A percentile compares a stretch with the other conserved stretches of the same genome.
Evolutionary conservation across 1,140 invertebrate genomes (phyloP).

Genomic region (Stegodyphus mimosarum): DNA sequence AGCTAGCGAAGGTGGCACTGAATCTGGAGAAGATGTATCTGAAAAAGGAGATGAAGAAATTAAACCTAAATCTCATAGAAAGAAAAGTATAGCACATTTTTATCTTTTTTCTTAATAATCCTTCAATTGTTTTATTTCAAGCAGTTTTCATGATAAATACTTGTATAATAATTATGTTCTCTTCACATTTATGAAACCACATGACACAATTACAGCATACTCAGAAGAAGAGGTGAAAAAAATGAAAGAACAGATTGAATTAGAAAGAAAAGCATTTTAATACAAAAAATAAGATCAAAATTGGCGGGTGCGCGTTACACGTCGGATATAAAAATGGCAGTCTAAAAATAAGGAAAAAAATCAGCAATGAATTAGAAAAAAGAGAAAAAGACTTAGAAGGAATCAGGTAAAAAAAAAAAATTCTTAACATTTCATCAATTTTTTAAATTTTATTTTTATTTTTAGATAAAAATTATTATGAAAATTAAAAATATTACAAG

Average conservation of each 20-base stretch:
- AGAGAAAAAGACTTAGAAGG: conserved; percentile 72
- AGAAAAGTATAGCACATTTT: conserved; percentile 22
- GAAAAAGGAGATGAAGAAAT: conserved; percentile 51
- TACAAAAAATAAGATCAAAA: too few species aligned
- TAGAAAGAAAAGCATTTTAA: conserved; percentile 70
- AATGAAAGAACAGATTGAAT: conserved; percentile 71
- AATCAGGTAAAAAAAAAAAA: conserved; percentile 67
- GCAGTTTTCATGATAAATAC: too few species aligned
- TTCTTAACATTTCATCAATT: not conserved
- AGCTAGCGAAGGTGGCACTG: conserved; percentile 49
- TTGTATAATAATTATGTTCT: too few species aligned
- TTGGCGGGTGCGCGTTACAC: too few species aligned
- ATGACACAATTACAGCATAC: conserved; percentile 55
- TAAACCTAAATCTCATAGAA: conserved; percentile 41
- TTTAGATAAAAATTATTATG: not conserved
- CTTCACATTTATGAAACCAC: too few species aligned
- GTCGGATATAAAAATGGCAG: too few species aligned
- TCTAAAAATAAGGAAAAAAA: too few species aligned
- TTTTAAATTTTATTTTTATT: not conserved
- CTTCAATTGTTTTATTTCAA: not conserved
- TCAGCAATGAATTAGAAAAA: conserved; percentile 69
- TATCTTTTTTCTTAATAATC: not conserved
- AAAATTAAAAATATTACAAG: not conserved
- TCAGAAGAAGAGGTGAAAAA: conserved; percentile 70
- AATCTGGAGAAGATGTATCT: conserved; percentile 54